Percentiles rank a stretch among this genome's conserved stretches.
Conservation (phyloP, 2,797 vertebrate species). For the Adrianichthys oophorus region DNA sequence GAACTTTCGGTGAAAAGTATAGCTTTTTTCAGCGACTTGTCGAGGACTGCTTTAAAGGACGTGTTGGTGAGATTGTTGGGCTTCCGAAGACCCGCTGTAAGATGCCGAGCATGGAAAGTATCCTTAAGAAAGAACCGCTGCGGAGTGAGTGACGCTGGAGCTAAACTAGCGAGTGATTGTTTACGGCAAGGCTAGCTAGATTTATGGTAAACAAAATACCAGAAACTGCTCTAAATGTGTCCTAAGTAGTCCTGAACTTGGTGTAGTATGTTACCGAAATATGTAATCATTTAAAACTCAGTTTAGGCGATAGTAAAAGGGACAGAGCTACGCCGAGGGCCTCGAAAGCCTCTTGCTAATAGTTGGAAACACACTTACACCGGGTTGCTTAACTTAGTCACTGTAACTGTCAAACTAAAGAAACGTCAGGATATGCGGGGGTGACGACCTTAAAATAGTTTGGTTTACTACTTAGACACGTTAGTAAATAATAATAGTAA, state of each 20-base stretch:
- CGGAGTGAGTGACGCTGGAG: slow-evolving; percentile 4
- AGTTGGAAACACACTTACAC: slow-evolving; percentile 14
- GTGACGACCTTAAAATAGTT: no score
- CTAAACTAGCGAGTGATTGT: not conserved
- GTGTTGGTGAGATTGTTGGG: not conserved
- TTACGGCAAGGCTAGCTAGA: slow-evolving; percentile 1
- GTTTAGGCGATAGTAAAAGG: not conserved
- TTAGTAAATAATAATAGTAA: no score
- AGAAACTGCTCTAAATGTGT: not conserved
- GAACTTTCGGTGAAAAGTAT: slow-evolving; percentile 23
- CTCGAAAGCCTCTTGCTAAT: slow-evolving; percentile 16
- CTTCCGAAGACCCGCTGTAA: slow-evolving; percentile 1
- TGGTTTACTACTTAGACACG: no score
- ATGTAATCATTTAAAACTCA: not conserved
- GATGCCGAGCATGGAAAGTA: slow-evolving; percentile 76
- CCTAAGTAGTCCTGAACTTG: not conserved
- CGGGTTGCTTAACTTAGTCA: no score
- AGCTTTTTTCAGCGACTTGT: not conserved
- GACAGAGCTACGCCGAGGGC: slow-evolving; percentile 19
- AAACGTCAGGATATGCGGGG: no score
- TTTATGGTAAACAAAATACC: not conserved
- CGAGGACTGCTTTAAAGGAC: rapidly evolving
- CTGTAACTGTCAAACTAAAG: no score
- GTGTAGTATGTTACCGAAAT: rapidly evolving
- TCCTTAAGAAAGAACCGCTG: slow-evolving; percentile 57